phyloP scores from a whole-genome alignment of 1,140 invertebrate species.

The Drosophila lowei region DNA sequence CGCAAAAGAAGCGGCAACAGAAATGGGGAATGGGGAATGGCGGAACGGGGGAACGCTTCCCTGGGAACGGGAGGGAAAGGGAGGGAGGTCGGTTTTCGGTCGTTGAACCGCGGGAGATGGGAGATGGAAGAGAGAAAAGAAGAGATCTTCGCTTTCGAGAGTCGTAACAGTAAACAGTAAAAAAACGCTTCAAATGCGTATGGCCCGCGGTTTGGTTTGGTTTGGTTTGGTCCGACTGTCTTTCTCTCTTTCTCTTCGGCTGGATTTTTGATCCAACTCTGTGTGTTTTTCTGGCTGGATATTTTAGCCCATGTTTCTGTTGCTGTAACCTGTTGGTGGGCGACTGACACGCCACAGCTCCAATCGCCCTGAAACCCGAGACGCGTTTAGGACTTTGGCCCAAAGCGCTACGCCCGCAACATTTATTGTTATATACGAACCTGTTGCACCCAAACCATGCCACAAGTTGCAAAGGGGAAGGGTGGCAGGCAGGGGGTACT shows the following conservation, averaged over 20 bases:
- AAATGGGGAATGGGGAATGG: constrained; percentile 22
- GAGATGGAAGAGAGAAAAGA: constrained; percentile 14
- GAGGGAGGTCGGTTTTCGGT: constrained; percentile 62
- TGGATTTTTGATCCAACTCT: constrained; percentile 37
- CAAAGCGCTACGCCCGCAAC: constrained; percentile 37
- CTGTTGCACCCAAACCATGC: constrained; percentile 23
- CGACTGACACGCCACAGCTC: no score
- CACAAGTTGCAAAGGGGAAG: not conserved
- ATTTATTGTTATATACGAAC: constrained; percentile 43
- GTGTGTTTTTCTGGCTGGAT: constrained; percentile 33
- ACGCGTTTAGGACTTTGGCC: constrained; percentile 64
- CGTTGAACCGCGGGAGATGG: constrained; percentile 59
- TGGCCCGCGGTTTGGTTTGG: constrained; percentile 7
- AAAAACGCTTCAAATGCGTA: constrained; percentile 66
- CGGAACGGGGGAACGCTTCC: constrained; percentile 6
- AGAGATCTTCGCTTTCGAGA: constrained; percentile 66
- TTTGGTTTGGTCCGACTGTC: constrained; percentile 18
- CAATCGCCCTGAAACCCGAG: constrained; percentile 46
- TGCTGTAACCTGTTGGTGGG: constrained; percentile 1
- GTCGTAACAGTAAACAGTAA: constrained; percentile 72
- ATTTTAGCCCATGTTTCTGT: constrained; percentile 31
- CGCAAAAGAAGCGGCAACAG: constrained; percentile 69
- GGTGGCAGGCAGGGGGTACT: not conserved
- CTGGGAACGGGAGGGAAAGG: constrained; percentile 23
- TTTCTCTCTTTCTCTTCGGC: not conserved